A percentile compares a stretch with the other conserved stretches of the same genome.
These are phyloP conservation scores for Misgurnus anguillicaudatus DNA, from an alignment of 2,113 vertebrate species.

Conservation along the genomic window DNA sequence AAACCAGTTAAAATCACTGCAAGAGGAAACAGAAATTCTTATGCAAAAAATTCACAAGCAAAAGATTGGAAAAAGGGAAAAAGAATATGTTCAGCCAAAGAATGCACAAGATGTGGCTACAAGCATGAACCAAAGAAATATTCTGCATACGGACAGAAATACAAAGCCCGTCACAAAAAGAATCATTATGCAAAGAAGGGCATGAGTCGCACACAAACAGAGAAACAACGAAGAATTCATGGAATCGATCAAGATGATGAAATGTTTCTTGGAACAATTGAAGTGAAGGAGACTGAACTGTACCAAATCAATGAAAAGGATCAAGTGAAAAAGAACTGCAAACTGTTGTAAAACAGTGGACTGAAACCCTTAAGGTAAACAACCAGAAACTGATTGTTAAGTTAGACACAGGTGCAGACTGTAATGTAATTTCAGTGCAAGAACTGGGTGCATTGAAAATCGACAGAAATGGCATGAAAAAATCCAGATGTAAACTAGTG, in stretches of 20 bases:
- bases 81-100: not conserved
- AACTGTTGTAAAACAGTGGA: not conserved
- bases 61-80: too few species aligned
- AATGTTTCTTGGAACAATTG: too few species aligned
- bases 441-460: too few species aligned
- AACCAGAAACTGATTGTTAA: not conserved
- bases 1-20: not conserved
- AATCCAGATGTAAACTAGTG: too few species aligned
- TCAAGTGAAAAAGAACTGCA: not conserved
- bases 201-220: not conserved
- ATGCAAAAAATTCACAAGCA: not conserved
- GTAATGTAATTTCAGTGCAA: too few species aligned
- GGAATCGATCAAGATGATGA: too few species aligned
- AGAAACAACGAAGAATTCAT: not conserved
- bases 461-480: too few species aligned
- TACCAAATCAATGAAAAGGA: not conserved
- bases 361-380: not conserved
- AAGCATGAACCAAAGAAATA: not conserved
- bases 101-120: not conserved
- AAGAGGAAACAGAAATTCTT: not conserved
- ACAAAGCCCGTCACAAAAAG: not conserved
- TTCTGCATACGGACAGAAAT: not conserved
- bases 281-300: not conserved
- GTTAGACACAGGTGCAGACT: not conserved
- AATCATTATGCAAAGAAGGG: not conserved